Evolutionary conservation across 2,888 invertebrate genomes (phyloP), one percentile per base, ranked within the genome.

Genomic region (Melipona bicolor): DNA sequence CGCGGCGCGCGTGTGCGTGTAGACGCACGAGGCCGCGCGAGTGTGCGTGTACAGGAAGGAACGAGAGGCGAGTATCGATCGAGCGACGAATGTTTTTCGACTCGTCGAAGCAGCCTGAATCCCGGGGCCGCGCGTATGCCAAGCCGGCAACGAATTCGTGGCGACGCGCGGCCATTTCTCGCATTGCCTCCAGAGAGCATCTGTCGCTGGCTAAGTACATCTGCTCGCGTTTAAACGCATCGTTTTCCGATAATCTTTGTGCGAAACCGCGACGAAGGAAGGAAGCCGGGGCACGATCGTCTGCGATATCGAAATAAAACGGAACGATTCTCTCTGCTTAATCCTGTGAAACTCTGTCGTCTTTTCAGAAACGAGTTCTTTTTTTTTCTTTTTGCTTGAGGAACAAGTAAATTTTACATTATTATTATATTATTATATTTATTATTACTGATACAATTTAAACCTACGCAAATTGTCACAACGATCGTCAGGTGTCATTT

Each of bases 201-300:
- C 85, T 85, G 85, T 85, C 85, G 85, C 73, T 71, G 32, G 32
- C 67, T 27, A 56, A 49, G 85, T 85, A 79, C 85, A 85, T 85
- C 85, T 85, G 85, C 85, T 85, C 85, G 69, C 85, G 49, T 85
- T 85, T 85, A 81, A 85, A 85, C 62, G 67, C 73, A 65, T 17
- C 81, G 75, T 85, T 85, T 85, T 50, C 85, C 78, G 85, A 84
- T 85, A 81, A 85, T 79, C 69, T 85, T 81, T 77, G 49, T 74
- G 62, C 68, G 67, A 24, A 68, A 59, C 17, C 56, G 36, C 56
- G 69, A 62, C 49, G 6, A 71, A 75, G 71, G 61, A 59, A 50
- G 72, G 32, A 32, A 24, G 67, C 5, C 67, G 27, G 36, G 27
- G 36, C 64, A 9, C 43, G 68, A 73, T 69, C 68, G 73, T 72